Conservation (phyloP, 1,140 invertebrate species). For the Drosophila pachea region DNA sequence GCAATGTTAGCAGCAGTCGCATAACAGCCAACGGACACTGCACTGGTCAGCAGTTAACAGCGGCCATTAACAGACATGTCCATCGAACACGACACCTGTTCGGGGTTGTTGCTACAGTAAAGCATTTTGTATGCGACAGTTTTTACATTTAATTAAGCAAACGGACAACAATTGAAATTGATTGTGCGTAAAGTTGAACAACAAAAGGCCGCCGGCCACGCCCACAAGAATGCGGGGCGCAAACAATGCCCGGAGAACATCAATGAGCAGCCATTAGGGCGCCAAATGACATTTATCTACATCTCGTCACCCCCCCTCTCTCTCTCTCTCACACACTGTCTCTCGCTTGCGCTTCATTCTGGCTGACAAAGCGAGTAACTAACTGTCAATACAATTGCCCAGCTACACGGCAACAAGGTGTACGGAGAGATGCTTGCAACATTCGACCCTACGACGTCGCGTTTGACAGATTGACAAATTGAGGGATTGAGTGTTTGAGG, state of each 20-base stretch:
- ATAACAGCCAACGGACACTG: too few species aligned
- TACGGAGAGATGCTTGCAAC: slow-evolving; percentile 20
- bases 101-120: not conserved
- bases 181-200: slow-evolving; percentile 42
- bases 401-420: slow-evolving; percentile 16
- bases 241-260: slow-evolving; percentile 19
- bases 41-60: not conserved
- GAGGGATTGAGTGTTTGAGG: slow-evolving; percentile 25
- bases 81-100: not conserved
- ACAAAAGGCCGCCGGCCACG: slow-evolving; percentile 10
- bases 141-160: slow-evolving; percentile 36
- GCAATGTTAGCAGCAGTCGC: not conserved
- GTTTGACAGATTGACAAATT: slow-evolving; percentile 13
- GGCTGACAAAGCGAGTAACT: slow-evolving; percentile 29
- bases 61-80: not conserved
- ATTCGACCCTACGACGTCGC: not conserved
- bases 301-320: too few species aligned
- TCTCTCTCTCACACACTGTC: not conserved
- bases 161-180: slow-evolving; percentile 43
- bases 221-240: slow-evolving; percentile 5
- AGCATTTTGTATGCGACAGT: not conserved
- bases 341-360: not conserved
- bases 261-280: slow-evolving; percentile 37
- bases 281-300: slow-evolving; percentile 32
- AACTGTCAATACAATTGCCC: slow-evolving; percentile 37